Percentiles rank a stretch among this genome's conserved stretches.
Conservation (phyloP, 1,140 invertebrate genomes). For the Thaumetopoea pityocampa region DNA sequence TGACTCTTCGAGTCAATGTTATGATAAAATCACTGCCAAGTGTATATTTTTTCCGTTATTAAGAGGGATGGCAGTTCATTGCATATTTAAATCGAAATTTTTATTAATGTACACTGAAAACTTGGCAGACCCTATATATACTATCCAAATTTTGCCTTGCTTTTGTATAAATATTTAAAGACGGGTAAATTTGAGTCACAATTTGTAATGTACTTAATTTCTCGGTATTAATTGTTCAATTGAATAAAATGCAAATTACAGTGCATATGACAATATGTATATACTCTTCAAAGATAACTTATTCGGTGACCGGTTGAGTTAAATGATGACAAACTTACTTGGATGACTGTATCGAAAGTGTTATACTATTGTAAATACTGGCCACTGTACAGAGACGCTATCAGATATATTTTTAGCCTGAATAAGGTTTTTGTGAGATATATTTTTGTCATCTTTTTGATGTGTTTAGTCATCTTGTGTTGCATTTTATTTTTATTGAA, state of each 20-base stretch:
- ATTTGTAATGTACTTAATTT: constrained; percentile 25
- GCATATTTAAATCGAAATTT: not conserved
- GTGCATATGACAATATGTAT: not conserved
- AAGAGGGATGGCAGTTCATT: constrained; percentile 5
- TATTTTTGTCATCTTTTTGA: constrained; percentile 29
- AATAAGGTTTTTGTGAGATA: constrained; percentile 17
- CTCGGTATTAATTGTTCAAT: constrained; percentile 38
- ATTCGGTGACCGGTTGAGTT: too few relatives aligned
- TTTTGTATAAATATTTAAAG: constrained; percentile 2
- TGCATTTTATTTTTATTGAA: constrained; percentile 67
- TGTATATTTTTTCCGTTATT: constrained; percentile 7
- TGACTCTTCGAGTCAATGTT: not conserved
- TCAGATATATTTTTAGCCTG: constrained; percentile 21
- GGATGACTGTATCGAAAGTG: constrained; percentile 15
- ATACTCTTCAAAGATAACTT: too few relatives aligned
- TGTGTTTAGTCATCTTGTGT: constrained; percentile 31
- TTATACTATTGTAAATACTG: constrained; percentile 28
- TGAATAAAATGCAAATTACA: constrained; percentile 47
- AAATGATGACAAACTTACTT: constrained; percentile 7
- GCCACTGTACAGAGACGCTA: constrained; percentile 20
- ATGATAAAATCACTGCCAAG: constrained; percentile 9
- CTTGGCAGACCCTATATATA: constrained; percentile 23
- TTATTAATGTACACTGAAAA: too few relatives aligned
- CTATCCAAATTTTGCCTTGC: constrained; percentile 7
- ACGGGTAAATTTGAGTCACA: constrained; percentile 9